Evolutionary conservation across 2,888 invertebrate species (phyloP), one percentile per base, ranked within the genome.

Genomic region (Spodoptera exigua): DNA sequence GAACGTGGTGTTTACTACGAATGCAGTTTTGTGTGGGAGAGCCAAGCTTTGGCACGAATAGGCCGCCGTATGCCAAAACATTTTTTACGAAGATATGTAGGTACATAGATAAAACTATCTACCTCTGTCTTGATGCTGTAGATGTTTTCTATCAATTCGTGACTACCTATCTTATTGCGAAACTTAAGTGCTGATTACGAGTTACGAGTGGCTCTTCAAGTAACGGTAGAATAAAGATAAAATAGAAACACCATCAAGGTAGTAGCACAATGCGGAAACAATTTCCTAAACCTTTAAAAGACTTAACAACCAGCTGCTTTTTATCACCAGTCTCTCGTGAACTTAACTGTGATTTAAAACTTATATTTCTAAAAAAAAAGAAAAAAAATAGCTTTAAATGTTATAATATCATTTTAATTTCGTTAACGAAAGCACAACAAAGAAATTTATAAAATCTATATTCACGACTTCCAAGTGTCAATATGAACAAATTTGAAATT

Each of bases 171-270:
- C 3, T 53, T 3, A 32, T n/a, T 18, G 14, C 12, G n/a, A 53
- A n/a, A 13, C 13, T 21, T 3, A 16, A 16, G 41, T 14, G 27
- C 5, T 43, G 21, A 35, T 40, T 41, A 2, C n/a, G 10, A 27
- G 5, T 36, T 41, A 35, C 14, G 2, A 2, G 40, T 46, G 14
- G 3, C 34, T 40, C 21, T 21, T 46, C 21, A 48, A 48, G 14
- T 41, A 61, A 36, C 40, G 5, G 12, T 27, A 40, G 34, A 60
- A 16, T 3, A 34, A n/a, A 44, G 12, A 16, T 39, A 60, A 46
- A 61, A 27, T 7, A 9, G 5, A 27, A 9, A 27, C 27, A 27
- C 27, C 7, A 27, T 27, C 1, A 1, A 27, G 27, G 27, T 27
- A 27, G 27, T n/a, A n/a, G 9, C 3, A 27, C 7, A 9, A 27